A percentile compares a stretch with the other conserved stretches of the same genome.
These are phyloP conservation scores for Coregonus sp. DNA, from an alignment of 2,797 vertebrate species.

Conservation along the genomic window DNA sequence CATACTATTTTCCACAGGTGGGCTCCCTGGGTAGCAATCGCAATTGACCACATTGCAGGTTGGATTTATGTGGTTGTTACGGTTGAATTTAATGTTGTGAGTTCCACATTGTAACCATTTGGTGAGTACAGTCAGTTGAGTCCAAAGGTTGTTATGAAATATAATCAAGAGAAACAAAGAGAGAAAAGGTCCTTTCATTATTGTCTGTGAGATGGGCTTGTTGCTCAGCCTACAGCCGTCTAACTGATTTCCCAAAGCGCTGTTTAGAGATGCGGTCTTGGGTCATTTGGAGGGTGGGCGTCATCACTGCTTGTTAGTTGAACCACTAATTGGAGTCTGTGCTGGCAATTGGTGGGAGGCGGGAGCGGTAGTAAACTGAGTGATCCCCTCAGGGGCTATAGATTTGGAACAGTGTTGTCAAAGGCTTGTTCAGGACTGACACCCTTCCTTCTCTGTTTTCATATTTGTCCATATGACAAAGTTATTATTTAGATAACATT, in stretches of 20 bases:
- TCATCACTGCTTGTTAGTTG: conserved; percentile 54
- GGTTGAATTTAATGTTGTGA: neutral
- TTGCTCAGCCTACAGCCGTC: neutral
- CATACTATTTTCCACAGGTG: conserved; percentile 5
- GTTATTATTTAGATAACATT: neutral
- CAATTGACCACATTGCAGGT: neutral
- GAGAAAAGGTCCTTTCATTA: conserved; percentile 51
- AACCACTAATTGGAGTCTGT: conserved; percentile 59
- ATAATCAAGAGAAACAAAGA: conserved; percentile 52
- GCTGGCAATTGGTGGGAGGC: conserved; percentile 30
- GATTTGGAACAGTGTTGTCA: conserved; percentile 11
- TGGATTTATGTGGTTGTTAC: conserved; percentile 4
- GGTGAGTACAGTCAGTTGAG: conserved; percentile 40
- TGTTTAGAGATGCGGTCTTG: conserved; percentile 56
- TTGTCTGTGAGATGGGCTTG: conserved; percentile 24
- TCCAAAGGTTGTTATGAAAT: conserved; percentile 41
- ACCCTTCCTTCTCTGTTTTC: neutral
- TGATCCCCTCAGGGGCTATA: conserved; percentile 32
- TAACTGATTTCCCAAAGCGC: conserved; percentile 35
- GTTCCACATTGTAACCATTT: conserved; percentile 28
- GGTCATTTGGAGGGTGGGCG: conserved; percentile 52
- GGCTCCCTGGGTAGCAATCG: neutral
- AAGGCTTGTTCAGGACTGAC: neutral
- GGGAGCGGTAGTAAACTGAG: conserved; percentile 13
- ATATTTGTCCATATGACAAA: neutral